phyloP scores from a whole-genome alignment of 1,140 invertebrate species.

The Drosophila insularis region DNA sequence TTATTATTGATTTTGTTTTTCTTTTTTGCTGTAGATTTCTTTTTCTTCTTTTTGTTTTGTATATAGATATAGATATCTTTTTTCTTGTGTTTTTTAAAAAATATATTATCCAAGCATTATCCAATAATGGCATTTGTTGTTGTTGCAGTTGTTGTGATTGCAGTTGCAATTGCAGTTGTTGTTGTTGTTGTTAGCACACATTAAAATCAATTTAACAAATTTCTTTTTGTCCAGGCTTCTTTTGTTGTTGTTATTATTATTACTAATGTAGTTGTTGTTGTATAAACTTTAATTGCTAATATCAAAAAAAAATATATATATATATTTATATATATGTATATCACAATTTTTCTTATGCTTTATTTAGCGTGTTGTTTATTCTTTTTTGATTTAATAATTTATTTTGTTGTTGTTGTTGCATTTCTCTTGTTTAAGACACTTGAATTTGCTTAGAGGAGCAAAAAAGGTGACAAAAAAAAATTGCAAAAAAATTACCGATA shows the following conservation, averaged over 20 bases:
- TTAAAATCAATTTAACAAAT: slow-evolving; percentile 48
- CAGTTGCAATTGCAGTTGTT: slow-evolving; percentile 13
- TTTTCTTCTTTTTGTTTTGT: too few species aligned
- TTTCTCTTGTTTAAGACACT: slow-evolving; percentile 31
- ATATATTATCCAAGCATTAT: slow-evolving; percentile 75
- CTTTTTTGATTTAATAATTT: not conserved
- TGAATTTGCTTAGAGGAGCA: slow-evolving; percentile 8
- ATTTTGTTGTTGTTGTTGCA: slow-evolving; percentile 28
- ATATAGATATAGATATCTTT: not conserved
- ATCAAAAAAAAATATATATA: slow-evolving; percentile 71
- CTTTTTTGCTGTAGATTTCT: not conserved
- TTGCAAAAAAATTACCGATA: not conserved
- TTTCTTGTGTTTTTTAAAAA: slow-evolving; percentile 31
- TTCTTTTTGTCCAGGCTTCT: not conserved
- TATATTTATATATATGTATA: slow-evolving; percentile 37
- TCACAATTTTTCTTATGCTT: slow-evolving; percentile 60
- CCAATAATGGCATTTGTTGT: slow-evolving; percentile 43
- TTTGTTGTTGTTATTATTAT: slow-evolving; percentile 29
- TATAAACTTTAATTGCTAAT: slow-evolving; percentile 76
- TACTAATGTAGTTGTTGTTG: slow-evolving; percentile 9
- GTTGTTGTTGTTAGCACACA: slow-evolving; percentile 37
- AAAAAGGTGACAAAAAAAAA: not conserved
- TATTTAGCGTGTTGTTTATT: slow-evolving; percentile 51
- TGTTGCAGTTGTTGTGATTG: slow-evolving; percentile 28
- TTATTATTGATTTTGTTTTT: slow-evolving; percentile 34